Conservation (phyloP, 2,113 vertebrate genomes). For the Anser cygnoides region DNA sequence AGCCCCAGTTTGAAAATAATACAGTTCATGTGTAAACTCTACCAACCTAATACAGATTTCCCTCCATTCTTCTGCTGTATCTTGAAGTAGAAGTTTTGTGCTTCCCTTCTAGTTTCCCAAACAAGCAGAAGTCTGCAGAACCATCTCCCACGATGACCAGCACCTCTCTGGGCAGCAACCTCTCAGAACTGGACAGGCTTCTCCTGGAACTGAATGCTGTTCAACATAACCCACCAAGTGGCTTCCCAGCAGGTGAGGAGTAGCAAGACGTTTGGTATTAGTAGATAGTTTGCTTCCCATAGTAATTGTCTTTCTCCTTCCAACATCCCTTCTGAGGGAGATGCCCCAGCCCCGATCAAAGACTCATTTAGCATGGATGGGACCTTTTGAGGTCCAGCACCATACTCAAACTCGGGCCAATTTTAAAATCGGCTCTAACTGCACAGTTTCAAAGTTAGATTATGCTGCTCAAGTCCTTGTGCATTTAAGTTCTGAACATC, state of each 20-base stretch:
- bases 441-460: background rate
- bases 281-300: background rate
- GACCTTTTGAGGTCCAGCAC: background rate
- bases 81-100: background rate
- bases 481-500: background rate
- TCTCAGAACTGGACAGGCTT: conserved; percentile 95
- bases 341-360: background rate
- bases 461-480: background rate
- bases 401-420: background rate
- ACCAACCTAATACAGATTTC: background rate
- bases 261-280: background rate
- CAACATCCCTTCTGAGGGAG: background rate
- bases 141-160: conserved; percentile 89
- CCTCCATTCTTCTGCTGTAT: background rate
- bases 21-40: background rate
- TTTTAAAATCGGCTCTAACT: background rate
- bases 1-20: background rate
- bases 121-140: conserved; percentile 93
- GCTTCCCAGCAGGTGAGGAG: conserved; percentile 84
- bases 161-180: conserved; percentile 91
- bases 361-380: background rate
- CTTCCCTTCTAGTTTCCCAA: conserved; percentile 87
- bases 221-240: conserved; percentile 86
- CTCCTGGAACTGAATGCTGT: conserved; percentile 95
- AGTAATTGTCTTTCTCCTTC: background rate